These are phyloP conservation scores for Clamator glandarius DNA, from an alignment of 2,797 vertebrate genomes.

Conservation along the genomic window DNA sequence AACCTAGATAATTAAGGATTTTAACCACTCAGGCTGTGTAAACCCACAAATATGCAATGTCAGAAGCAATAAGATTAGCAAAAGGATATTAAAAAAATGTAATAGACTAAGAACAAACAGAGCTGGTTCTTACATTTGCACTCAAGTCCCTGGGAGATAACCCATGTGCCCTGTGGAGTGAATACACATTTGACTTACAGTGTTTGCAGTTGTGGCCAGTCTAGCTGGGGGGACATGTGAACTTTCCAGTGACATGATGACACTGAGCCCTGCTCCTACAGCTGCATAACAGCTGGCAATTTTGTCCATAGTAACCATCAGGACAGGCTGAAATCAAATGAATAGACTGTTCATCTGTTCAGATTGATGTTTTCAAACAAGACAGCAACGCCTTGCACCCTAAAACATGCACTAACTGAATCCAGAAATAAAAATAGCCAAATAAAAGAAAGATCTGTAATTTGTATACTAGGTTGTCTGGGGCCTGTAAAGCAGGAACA, in stretches of 20 bases:
- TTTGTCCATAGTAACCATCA: conserved; percentile 63
- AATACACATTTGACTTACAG: background rate
- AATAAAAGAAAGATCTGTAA: background rate
- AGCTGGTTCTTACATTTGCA: background rate
- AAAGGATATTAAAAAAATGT: conserved; percentile 33
- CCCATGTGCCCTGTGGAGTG: background rate
- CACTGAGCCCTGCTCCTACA: conserved; percentile 66
- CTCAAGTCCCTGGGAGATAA: background rate
- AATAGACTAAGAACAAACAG: conserved; percentile 35
- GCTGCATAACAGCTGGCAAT: conserved; percentile 63
- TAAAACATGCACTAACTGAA: background rate
- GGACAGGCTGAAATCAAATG: conserved; percentile 65
- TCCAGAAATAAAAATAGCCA: background rate
- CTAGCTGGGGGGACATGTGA: conserved; percentile 72
- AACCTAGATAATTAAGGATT: conserved; percentile 74
- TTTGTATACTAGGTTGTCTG: background rate
- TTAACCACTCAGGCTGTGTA: conserved; percentile 44
- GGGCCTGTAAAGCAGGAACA: background rate
- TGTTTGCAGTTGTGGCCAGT: conserved; percentile 65
- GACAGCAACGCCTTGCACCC: background rate
- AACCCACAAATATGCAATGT: conserved; percentile 57
- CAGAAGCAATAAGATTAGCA: conserved; percentile 59
- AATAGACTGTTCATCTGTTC: background rate
- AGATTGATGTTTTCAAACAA: background rate
- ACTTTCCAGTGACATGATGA: conserved; percentile 70